phyloP scores from a whole-genome alignment of 2,888 invertebrate genomes.

The Polietes domitor region DNA sequence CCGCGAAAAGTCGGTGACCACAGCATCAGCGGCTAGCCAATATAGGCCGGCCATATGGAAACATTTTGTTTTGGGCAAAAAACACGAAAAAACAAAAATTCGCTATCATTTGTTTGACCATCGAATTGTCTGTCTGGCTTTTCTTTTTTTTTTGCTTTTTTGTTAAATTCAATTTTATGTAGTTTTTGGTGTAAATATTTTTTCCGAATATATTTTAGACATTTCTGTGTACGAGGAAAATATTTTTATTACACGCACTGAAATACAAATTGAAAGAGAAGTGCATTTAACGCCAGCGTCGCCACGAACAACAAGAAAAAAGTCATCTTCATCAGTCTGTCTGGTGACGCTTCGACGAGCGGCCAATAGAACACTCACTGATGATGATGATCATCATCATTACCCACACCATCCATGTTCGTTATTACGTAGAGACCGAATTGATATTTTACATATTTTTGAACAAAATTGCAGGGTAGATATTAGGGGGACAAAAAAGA shows the following conservation, averaged over 20 bases:
- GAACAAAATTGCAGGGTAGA: background rate
- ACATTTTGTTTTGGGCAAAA: constrained; percentile 41
- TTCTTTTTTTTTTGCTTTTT: background rate
- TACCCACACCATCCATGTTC: too few relatives aligned
- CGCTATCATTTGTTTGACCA: constrained; percentile 66
- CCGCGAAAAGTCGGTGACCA: constrained; percentile 27
- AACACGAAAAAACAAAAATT: constrained; percentile 26
- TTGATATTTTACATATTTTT: background rate
- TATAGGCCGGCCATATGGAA: constrained; percentile 60
- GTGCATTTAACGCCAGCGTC: constrained; percentile 63
- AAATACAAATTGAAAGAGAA: background rate
- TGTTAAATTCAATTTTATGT: background rate
- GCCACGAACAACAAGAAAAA: constrained; percentile 43
- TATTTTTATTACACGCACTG: background rate
- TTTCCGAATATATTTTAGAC: background rate
- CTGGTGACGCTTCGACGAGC: constrained; percentile 27
- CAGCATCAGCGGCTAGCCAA: constrained; percentile 4
- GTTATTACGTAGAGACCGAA: constrained; percentile 11
- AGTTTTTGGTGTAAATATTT: background rate
- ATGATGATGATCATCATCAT: constrained; percentile 24
- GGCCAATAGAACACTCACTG: background rate
- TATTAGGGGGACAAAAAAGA: background rate
- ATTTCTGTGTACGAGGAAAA: constrained; percentile 15
- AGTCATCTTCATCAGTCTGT: constrained; percentile 27
- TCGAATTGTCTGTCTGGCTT: constrained; percentile 49